A percentile compares a stretch with the other conserved stretches of the same genome.
Evolutionary conservation across 2,797 vertebrate genomes (phyloP).

Genomic region (Yasuhikotakia modesta): DNA sequence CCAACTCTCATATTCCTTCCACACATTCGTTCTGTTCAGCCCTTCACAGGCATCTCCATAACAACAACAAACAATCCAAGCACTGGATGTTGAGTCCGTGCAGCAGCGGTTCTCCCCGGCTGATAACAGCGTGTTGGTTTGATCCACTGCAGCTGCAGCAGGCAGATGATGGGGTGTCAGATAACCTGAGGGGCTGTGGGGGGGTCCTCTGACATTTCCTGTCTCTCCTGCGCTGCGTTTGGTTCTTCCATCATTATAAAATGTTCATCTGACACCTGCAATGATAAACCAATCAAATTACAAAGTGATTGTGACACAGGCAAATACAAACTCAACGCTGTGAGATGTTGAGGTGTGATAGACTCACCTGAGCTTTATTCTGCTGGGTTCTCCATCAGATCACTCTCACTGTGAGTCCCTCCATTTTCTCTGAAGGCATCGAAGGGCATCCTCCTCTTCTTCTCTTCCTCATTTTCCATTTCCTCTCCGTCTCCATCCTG

Average conservation of each 20-base stretch:
- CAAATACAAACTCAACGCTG: not conserved
- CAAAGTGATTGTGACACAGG: not conserved
- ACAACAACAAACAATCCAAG: slow-evolving; percentile 83
- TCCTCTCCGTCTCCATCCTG: slow-evolving; percentile 82
- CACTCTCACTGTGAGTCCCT: slow-evolving; percentile 80
- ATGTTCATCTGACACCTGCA: slow-evolving; percentile 5
- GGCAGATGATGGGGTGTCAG: too few relatives aligned
- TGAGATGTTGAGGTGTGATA: not conserved
- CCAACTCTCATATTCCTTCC: too few relatives aligned
- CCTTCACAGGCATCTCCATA: slow-evolving; percentile 59
- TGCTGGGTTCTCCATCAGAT: slow-evolving; percentile 83
- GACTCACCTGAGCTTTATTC: slow-evolving; percentile 86
- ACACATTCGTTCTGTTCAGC: too few relatives aligned
- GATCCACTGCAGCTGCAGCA: slow-evolving; percentile 24
- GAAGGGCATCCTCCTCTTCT: slow-evolving; percentile 76
- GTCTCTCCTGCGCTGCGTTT: not conserved
- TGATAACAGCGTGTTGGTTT: slow-evolving; percentile 41
- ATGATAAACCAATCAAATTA: not conserved
- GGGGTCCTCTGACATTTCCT: slow-evolving; percentile 34
- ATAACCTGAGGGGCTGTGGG: slow-evolving; percentile 11
- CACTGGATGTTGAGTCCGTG: slow-evolving; percentile 78
- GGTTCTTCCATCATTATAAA: not conserved
- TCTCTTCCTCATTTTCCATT: slow-evolving; percentile 56
- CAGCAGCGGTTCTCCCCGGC: too few relatives aligned
- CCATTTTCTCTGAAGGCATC: slow-evolving; percentile 91